Base-by-base conservation (phyloP, 2,888 invertebrate species). In the Miltochrista miniata region DNA sequence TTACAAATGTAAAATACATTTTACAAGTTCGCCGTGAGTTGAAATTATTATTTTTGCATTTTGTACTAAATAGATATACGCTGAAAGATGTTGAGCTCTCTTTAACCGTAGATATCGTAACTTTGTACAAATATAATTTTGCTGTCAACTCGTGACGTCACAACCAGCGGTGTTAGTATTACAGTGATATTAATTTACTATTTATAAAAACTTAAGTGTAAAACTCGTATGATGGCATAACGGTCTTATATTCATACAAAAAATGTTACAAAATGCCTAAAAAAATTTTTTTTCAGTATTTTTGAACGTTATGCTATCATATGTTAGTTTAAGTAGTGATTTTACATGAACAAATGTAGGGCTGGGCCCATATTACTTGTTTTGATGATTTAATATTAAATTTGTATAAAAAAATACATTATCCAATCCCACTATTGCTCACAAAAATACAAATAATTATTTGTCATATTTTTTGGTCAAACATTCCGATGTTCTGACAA, bases 101-200 rank as follows among this genome's bases (percentile, higher is more conserved):
- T 65, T 54, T 65, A 48, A 46, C 24, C 11, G 4, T 57, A 55
- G 49, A 53, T 45, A 8, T 44, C 43, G 41, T 30, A 46, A 45
- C 37, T 39, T 8, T 30, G 29, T 45, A 39, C 24, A 36, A 18
- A 31, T 35, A 49, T 12, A 13, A 24, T 39, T 29, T 12, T 11
- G 3, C 24, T 45, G 53, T 63, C 64, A 57, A 54, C 61, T 60
- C 57, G 41, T 42, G 56, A 18, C 51, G 44, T 24, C 15, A 48
- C 38, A 10, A 39, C 45, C n/a, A n/a, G 35, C 50, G 52, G 58
- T 61, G 53, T 56, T 54, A 58, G 51, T 66, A 68, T 56, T 51
- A 57, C 62, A 67, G 68, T 68, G 68, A 68, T 68, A 68, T 64
- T 68, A 64, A 40, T 62, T 67, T 66, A 66, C 51, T 61, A 59